phyloP scores from a whole-genome alignment of 2,797 vertebrate species.

The Denticeps clupeoides region DNA sequence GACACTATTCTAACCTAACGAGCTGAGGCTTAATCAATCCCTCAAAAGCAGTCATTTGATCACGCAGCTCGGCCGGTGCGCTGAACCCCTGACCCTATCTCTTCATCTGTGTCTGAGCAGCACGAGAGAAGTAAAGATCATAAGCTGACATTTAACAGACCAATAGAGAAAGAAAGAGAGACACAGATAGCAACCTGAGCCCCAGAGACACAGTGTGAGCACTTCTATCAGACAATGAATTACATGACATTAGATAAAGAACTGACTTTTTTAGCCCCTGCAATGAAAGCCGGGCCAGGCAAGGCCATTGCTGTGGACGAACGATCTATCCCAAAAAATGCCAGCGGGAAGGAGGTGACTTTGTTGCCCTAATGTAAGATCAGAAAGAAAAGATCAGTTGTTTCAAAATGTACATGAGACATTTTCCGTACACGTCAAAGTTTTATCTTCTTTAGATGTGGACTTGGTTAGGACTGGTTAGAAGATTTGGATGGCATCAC shows the following conservation, averaged over 20 bases:
- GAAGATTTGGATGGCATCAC: too few relatives aligned
- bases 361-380: too few relatives aligned
- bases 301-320: too few relatives aligned
- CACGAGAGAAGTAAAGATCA: slow-evolving; percentile 1
- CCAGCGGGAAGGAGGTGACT: too few relatives aligned
- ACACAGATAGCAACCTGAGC: not conserved
- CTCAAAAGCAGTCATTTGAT: not conserved
- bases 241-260: slow-evolving; percentile 1
- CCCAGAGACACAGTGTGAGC: not conserved
- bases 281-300: too few relatives aligned
- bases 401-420: too few relatives aligned
- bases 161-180: not conserved
- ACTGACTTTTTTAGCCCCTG: not conserved
- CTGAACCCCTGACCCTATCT: not conserved
- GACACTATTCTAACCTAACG: not conserved
- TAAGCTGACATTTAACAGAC: slow-evolving; percentile 2
- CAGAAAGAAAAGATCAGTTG: too few relatives aligned
- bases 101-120: not conserved
- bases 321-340: too few relatives aligned
- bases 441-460: too few relatives aligned
- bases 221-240: not conserved
- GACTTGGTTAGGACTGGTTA: too few relatives aligned
- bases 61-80: not conserved
- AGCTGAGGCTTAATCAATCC: not conserved
- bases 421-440: too few relatives aligned